Base-by-base conservation (phyloP, 2,888 invertebrate genomes). In the Electrophaes corylata region DNA sequence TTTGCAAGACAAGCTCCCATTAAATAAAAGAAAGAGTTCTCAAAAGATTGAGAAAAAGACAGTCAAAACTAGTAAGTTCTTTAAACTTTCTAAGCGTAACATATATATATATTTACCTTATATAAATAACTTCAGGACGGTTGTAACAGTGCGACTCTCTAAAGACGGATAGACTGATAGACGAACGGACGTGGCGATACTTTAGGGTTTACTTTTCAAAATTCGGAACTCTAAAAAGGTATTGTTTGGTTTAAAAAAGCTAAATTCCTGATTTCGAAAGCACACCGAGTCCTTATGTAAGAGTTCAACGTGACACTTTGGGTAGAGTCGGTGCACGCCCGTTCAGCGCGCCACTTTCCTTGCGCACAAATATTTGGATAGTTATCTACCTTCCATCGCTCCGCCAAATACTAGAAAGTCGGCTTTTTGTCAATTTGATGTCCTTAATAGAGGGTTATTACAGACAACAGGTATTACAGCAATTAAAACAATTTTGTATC, bases 301-400 rank as follows among this genome's bases (percentile, higher is more conserved):
- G 84, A 91, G 91, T 91, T 91, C 91, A 90, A 83, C 81, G 91
- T 91, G 89, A 91, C 84, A 91, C 91, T 91, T 91, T 62, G 75
- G 65, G 75, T 67, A 73, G 71, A 78, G 76, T 75, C 76, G 75
- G 75, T 77, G 77, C 74, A 72, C 73, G 79, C 71, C 75, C 81
- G 85, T 86, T 80, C 83, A 80, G 79, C 83, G 90, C 83, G 88
- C 90, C 85, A 90, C 90, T 91, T 90, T 88, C 88, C 79, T 88
- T 79, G 73, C 77, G 72, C 72, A 75, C 78, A 81, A 84, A 86
- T 85, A 86, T 88, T 88, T 87, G 82, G 81, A 78, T 79, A 81
- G 77, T 76, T 76, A 65, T 70, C 68, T 72, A 58, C 66, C 57
- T 54, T 62, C 62, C 61, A 65, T 57, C 57, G 55, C 46, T 50